phyloP scores from a whole-genome alignment of 2,797 vertebrate genomes.

The Platyrinchus mystaceus region DNA sequence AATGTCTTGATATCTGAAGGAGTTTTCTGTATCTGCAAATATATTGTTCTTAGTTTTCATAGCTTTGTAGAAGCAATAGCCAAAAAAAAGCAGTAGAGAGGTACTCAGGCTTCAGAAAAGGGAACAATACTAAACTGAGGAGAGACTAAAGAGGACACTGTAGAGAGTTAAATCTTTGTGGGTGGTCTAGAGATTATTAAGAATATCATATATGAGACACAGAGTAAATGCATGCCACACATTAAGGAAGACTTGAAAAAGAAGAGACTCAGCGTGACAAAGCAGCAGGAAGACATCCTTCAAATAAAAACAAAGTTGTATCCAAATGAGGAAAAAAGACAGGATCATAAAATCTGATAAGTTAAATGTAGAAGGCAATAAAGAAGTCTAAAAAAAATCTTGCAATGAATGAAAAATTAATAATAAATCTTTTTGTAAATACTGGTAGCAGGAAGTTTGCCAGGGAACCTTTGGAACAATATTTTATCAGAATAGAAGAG shows the following conservation, averaged over 20 bases:
- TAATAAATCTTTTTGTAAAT: not conserved
- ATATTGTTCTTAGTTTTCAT: not conserved
- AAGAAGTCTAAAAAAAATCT: not conserved
- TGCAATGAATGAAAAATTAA: not conserved
- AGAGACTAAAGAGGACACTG: not conserved
- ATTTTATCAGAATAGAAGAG: not conserved
- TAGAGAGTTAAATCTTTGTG: not conserved
- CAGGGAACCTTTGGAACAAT: not conserved
- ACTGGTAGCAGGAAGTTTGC: not conserved
- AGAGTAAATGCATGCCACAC: not conserved
- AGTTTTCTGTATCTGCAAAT: not conserved
- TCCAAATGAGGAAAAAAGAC: not conserved
- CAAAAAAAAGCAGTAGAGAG: not conserved
- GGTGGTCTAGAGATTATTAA: not conserved
- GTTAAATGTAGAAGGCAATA: not conserved
- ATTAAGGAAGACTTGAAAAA: not conserved
- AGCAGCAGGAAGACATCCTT: not conserved
- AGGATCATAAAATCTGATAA: not conserved
- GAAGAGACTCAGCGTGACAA: not conserved
- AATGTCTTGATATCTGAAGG: not conserved
- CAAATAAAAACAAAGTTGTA: not conserved
- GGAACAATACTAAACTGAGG: not conserved
- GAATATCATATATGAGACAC: not conserved
- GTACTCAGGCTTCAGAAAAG: not conserved
- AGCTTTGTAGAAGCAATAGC: not conserved